These are phyloP conservation scores for Salvator merianae DNA, from an alignment of 2,113 vertebrate genomes.

Conservation along the genomic window DNA sequence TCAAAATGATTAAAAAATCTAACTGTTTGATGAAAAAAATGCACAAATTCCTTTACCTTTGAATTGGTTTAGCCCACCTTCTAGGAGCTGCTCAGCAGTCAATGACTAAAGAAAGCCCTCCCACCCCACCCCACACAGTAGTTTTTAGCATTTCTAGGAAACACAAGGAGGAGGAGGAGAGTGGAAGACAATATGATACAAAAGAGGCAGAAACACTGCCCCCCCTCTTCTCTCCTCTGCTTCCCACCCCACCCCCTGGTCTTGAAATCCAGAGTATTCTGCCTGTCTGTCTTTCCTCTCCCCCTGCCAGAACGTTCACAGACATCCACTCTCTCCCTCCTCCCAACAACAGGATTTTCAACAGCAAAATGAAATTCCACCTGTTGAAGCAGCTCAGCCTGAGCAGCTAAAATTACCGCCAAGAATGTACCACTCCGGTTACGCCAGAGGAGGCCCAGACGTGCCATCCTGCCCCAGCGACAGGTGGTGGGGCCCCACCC, in stretches of 20 bases:
- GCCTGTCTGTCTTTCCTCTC: not conserved
- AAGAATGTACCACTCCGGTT: slow-evolving; percentile 61
- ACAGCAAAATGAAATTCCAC: slow-evolving; percentile 69
- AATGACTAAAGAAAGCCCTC: too few relatives aligned
- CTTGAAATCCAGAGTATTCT: slow-evolving; percentile 1
- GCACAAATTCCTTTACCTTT: not conserved
- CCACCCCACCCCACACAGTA: too few relatives aligned
- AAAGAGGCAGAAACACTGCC: not conserved
- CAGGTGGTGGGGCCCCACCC: slow-evolving; percentile 60
- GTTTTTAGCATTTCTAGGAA: not conserved
- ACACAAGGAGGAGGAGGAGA: not conserved
- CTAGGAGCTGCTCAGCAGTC: too few relatives aligned
- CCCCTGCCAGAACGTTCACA: not conserved
- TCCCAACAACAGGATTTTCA: slow-evolving; percentile 34
- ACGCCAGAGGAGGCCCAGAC: slow-evolving; percentile 50
- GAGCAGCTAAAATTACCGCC: slow-evolving; percentile 58
- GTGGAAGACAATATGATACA: not conserved
- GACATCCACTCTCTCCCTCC: not conserved
- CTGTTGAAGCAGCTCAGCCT: slow-evolving; percentile 47
- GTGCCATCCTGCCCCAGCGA: slow-evolving; percentile 53
- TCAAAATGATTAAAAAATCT: too few relatives aligned
- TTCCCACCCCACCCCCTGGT: not conserved
- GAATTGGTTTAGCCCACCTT: not conserved
- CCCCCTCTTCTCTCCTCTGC: too few relatives aligned
- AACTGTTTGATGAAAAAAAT: not conserved